Evolutionary conservation across 2,113 vertebrate species (phyloP), one percentile per base, ranked within the genome.

Genomic region (Campylomormyrus tamandua): DNA sequence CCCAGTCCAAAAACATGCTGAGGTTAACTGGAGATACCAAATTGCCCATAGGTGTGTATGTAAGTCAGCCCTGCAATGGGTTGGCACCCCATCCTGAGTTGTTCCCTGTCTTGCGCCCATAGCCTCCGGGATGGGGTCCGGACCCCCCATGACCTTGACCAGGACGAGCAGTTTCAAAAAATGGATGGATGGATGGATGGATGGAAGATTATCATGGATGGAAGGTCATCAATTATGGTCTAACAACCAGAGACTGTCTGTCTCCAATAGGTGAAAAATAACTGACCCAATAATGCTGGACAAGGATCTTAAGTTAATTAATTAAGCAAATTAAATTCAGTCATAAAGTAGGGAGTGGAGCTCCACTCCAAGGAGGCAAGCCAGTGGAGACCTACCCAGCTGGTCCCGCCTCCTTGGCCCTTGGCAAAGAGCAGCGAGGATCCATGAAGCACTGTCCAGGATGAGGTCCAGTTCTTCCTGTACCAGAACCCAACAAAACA

Each of bases 381-480:
- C 46, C n/a, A 39, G 24, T 10, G 87, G 56, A 74, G 86, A 94
- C 97, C 97, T 95, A 98, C 98, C 98, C 98, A 99, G 94, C 98
- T 96, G 90, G 96, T 97, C 92, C 97, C 97, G 49, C 96, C 96
- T 94, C 97, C 97, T 95, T 98, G 98, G 58, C 96, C 96, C 96
- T 99, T 99, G 89, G 97, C 96, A 92, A 99, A 99, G 87, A 98
- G 94, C 92, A 99, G 89, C 0, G 95, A 96, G 27, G 96, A 97
- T 24, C 97, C 97, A 85, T 98, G 97, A 70, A 99, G 94, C 17
- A 98, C 97, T 0, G 98, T 97, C 97, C 97, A 99, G 0, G 96
- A 98, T 4, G 98, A 98, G 88, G 96, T 96, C 98, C 98, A 99
- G 93, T 97, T 99, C 93, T 99, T 99, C 90, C 98, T 99, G 94